phyloP scores from a whole-genome alignment of 2,888 invertebrate genomes.

The Agriopis aurantiaria region DNA sequence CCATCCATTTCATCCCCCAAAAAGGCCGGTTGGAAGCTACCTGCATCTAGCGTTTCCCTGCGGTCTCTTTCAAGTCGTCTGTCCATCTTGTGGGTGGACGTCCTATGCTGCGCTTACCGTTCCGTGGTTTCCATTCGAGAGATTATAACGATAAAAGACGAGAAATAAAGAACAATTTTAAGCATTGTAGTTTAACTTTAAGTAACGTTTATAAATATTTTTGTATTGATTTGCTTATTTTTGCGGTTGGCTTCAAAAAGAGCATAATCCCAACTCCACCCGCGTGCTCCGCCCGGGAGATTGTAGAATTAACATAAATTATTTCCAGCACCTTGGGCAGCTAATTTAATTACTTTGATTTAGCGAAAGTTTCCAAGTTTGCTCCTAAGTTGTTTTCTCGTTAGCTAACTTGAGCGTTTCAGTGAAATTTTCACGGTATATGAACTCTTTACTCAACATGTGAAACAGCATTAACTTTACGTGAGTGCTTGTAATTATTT shows the following conservation, averaged over 20 bases:
- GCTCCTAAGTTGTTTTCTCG: conserved; percentile 29
- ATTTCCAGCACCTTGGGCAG: conserved; percentile 24
- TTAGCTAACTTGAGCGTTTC: conserved; percentile 18
- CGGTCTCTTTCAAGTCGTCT: too few relatives aligned
- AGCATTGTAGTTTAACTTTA: too few relatives aligned
- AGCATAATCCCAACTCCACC: background rate
- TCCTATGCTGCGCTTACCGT: too few relatives aligned
- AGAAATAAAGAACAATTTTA: too few relatives aligned
- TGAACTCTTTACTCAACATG: conserved; percentile 15
- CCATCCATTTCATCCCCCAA: too few relatives aligned
- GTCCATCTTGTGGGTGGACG: too few relatives aligned
- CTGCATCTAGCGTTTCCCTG: too few relatives aligned
- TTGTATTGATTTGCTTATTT: too few relatives aligned
- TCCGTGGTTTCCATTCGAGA: too few relatives aligned
- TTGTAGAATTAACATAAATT: conserved; percentile 20
- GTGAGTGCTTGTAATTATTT: conserved; percentile 21
- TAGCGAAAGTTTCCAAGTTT: conserved; percentile 25
- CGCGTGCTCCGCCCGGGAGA: background rate
- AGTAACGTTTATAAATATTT: too few relatives aligned
- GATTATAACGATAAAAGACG: too few relatives aligned
- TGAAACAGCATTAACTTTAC: conserved; percentile 13
- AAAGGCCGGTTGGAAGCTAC: too few relatives aligned
- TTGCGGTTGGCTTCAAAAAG: background rate
- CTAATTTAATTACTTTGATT: conserved; percentile 38
- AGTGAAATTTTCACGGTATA: conserved; percentile 24